Evolutionary conservation across 2,888 invertebrate species (phyloP).

Genomic region (Nymphalis urticae): DNA sequence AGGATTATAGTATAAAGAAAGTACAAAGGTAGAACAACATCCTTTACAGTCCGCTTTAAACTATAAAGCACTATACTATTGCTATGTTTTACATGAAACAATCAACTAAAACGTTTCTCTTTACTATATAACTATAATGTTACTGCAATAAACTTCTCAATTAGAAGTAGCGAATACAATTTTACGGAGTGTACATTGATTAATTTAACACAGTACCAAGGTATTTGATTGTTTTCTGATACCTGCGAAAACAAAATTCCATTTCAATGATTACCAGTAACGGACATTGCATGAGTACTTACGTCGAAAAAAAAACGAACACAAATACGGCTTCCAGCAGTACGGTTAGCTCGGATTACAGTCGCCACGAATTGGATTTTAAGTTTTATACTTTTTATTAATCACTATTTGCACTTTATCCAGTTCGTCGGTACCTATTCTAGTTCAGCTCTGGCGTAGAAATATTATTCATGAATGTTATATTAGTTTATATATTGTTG

Average conservation of each 20-base stretch:
- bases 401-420: constrained; percentile 37
- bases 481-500: background rate
- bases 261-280: constrained; percentile 9
- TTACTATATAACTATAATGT: too few species aligned
- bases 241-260: background rate
- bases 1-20: too few species aligned
- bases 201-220: too few species aligned
- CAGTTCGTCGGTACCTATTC: background rate
- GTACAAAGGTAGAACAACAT: too few species aligned
- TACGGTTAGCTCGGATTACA: constrained; percentile 24
- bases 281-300: background rate
- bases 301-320: constrained; percentile 9
- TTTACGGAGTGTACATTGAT: too few species aligned
- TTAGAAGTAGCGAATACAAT: too few species aligned
- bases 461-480: background rate
- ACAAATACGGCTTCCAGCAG: constrained; percentile 12
- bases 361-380: constrained; percentile 38
- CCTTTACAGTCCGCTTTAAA: too few species aligned
- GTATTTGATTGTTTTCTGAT: background rate
- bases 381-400: constrained; percentile 34
- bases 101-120: too few species aligned
- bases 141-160: too few species aligned
- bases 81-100: too few species aligned
- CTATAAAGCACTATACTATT: too few species aligned
- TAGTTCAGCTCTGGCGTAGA: background rate